Conservation (phyloP, 2,113 vertebrate genomes). For the Menidia beryllina region DNA sequence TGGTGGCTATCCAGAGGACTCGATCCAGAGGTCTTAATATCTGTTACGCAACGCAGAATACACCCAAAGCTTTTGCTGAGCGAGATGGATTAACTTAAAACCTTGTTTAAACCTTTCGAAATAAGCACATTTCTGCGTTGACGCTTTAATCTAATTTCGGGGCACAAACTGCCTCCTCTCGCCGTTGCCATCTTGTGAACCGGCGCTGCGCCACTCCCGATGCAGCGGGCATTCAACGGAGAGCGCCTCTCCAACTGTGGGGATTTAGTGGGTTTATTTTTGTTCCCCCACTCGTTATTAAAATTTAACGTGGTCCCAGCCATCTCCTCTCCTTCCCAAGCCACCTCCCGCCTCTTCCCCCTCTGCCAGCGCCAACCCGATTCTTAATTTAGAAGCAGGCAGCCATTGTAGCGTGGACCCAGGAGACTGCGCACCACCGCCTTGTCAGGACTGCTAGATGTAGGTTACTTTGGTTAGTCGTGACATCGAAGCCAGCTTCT, state of each 20-base stretch:
- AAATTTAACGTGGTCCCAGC: slow-evolving; percentile 72
- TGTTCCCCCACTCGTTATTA: slow-evolving; percentile 65
- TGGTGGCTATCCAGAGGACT: too few species aligned
- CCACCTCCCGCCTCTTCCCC: slow-evolving; percentile 54
- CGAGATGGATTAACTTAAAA: slow-evolving; percentile 10
- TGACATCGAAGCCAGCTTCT: slow-evolving; percentile 44
- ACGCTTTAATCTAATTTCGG: slow-evolving; percentile 40
- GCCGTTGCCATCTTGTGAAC: slow-evolving; percentile 24
- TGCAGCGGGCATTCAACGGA: slow-evolving; percentile 35
- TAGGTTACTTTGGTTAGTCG: slow-evolving; percentile 67
- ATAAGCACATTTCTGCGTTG: slow-evolving; percentile 28
- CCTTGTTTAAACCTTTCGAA: slow-evolving; percentile 16
- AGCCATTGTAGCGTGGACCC: slow-evolving; percentile 53
- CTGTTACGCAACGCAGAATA: slow-evolving; percentile 32
- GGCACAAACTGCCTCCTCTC: slow-evolving; percentile 20
- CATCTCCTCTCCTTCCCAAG: slow-evolving; percentile 39
- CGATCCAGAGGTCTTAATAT: slow-evolving; percentile 11
- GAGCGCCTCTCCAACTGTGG: slow-evolving; percentile 14
- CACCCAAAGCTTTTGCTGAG: slow-evolving; percentile 12
- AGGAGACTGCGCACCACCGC: slow-evolving; percentile 47
- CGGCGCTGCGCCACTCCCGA: background rate
- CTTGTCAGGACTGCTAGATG: slow-evolving; percentile 65
- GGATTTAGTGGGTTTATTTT: slow-evolving; percentile 71
- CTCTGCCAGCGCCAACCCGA: slow-evolving; percentile 53
- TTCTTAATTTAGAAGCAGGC: slow-evolving; percentile 78